phyloP scores from a whole-genome alignment of 2,113 vertebrate species.

The Callospermophilus lateralis region DNA sequence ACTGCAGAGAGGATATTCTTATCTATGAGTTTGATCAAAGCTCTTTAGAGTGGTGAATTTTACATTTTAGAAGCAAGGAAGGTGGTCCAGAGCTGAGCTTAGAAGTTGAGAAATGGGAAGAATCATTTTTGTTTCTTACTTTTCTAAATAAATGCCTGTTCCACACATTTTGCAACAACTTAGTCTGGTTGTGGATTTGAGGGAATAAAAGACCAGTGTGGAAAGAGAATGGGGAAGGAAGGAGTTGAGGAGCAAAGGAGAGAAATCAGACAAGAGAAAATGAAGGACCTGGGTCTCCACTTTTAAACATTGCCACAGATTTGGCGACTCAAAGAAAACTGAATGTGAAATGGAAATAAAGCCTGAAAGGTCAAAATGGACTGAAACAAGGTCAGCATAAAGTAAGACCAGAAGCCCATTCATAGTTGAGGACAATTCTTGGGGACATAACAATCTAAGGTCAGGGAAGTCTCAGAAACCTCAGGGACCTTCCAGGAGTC shows the following conservation, averaged over 20 bases:
- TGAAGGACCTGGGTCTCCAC: too few species aligned
- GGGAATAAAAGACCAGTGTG: background rate
- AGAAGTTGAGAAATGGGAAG: background rate
- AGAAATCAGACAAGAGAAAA: background rate
- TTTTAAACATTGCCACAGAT: background rate
- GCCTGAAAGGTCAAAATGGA: background rate
- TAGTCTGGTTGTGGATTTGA: background rate
- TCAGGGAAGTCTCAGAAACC: background rate
- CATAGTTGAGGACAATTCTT: background rate
- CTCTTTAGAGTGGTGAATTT: background rate
- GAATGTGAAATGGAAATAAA: background rate
- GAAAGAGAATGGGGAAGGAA: too few species aligned
- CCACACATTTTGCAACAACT: background rate
- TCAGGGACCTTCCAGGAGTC: background rate
- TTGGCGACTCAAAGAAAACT: background rate
- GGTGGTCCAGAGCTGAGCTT: background rate
- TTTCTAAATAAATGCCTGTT: background rate
- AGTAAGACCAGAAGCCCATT: background rate
- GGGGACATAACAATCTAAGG: background rate
- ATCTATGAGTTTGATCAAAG: background rate
- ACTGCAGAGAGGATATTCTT: background rate
- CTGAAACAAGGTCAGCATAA: background rate
- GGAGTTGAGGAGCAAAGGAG: background rate
- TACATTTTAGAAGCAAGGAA: background rate
- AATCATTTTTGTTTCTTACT: background rate